Evolutionary conservation across 2,888 invertebrate species (phyloP).

Genomic region (Ypsolopha sequella): DNA sequence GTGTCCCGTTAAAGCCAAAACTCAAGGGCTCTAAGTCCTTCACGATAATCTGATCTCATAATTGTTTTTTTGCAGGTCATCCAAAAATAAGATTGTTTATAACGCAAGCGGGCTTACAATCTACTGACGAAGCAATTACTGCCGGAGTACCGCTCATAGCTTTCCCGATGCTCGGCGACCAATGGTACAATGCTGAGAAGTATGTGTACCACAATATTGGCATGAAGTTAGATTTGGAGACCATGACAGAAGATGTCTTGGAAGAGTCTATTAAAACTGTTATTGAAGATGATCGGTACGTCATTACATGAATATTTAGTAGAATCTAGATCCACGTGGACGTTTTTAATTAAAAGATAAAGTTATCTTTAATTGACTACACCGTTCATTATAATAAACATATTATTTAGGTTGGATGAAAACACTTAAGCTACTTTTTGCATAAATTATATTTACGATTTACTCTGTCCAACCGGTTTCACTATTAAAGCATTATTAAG

Average conservation of each 20-base stretch:
- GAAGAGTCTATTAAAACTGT: not conserved
- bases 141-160: not conserved
- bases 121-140: not conserved
- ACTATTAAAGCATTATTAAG: no score
- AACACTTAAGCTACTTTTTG: no score
- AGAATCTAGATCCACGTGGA: not conserved
- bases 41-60: no score
- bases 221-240: not conserved
- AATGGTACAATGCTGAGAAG: constrained; percentile 1
- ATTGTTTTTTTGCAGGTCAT: not conserved
- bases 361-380: no score
- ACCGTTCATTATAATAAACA: no score
- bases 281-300: not conserved
- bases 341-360: not conserved
- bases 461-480: no score
- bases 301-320: not conserved
- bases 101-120: constrained; percentile 2
- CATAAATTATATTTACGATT: no score
- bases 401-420: no score
- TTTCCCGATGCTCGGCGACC: constrained; percentile 1
- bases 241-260: not conserved
- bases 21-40: no score
- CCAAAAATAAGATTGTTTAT: constrained; percentile 2
- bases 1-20: no score
- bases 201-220: not conserved